These are phyloP conservation scores for Salarias fasciatus DNA, from an alignment of 2,797 vertebrate genomes.

Conservation along the genomic window DNA sequence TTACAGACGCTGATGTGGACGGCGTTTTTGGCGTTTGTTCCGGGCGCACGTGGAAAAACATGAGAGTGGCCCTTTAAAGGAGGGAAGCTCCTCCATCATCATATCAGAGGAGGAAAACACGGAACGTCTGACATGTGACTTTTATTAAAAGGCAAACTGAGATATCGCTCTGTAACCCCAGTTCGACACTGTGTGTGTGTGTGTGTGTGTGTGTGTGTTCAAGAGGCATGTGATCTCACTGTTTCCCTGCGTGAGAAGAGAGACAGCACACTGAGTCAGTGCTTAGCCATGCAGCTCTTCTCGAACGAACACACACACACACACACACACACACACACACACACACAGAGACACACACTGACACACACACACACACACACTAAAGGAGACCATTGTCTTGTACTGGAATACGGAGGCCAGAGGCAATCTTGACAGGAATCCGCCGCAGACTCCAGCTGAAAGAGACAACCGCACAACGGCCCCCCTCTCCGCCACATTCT, in stretches of 20 bases:
- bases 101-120: slow-evolving; percentile 11
- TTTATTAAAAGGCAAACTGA: slow-evolving; percentile 32
- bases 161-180: slow-evolving; percentile 35
- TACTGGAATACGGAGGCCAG: slow-evolving; percentile 47
- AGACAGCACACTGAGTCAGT: slow-evolving; percentile 61
- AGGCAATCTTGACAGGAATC: slow-evolving; percentile 68
- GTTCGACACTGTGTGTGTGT: slow-evolving; percentile 48
- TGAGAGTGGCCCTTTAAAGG: no score
- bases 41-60: no score
- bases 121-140: slow-evolving; percentile 28
- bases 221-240: slow-evolving; percentile 69
- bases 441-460: slow-evolving; percentile 39
- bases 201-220: slow-evolving; percentile 43
- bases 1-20: no score
- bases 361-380: slow-evolving; percentile 28
- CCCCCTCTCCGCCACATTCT: slow-evolving; percentile 9
- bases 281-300: slow-evolving; percentile 53
- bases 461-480: slow-evolving; percentile 2
- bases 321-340: slow-evolving; percentile 35
- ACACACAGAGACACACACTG: slow-evolving; percentile 13
- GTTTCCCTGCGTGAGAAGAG: slow-evolving; percentile 62
- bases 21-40: no score
- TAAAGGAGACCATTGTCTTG: slow-evolving; percentile 74
- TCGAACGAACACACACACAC: slow-evolving; percentile 39
- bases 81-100: neutral